Base-by-base conservation (phyloP, 2,888 invertebrate species). In the Epistrophella euchroma region DNA sequence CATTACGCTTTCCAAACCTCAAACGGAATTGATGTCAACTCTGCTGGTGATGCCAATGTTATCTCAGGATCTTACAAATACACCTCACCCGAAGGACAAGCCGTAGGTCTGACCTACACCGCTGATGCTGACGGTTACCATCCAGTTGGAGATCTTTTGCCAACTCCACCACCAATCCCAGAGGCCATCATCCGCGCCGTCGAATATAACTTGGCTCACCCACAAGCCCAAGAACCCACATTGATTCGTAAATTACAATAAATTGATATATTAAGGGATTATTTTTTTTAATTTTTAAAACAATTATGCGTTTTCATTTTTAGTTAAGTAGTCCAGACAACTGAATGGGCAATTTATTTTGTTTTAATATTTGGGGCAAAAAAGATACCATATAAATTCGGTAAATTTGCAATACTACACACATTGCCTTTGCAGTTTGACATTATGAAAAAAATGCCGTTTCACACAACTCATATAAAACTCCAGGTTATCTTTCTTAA, bases 91-190 rank as follows among this genome's bases (percentile, higher is more conserved):
- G 94, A 94, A 56, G 95, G 95, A 37, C 88, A 90, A 52, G 88
- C 88, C 1, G 90, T 93, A 90, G 84, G 89, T 6, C 47, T 94
- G 45, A 89, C 88, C 74, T 95, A 94, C 93, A 89, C 91, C 5
- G 95, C 95, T 88, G 91, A 95, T 90, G 94, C 93, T 89, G 93
- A 93, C 88, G 95, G 95, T 85, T 94, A 92, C 92, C 93, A 93
- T 73, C 93, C 94, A 25, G 88, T 90, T 89, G 94, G 92, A 64
- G 90, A 90, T 28, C 91, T 92, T 89, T 87, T 92, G 88, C 92
- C 92, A 45, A 93, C 93, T 0, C 90, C 94, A 0, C 94, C 93
- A 0, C 94, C 94, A 2, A 93, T 94, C 81, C 94, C 94, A 0
- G 93, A 91, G 0, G 92, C 93, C 90, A 94, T 94, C 62, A 72